phyloP scores from a whole-genome alignment of 2,797 vertebrate genomes.

The Ctenochaetus hawaiiensis region DNA sequence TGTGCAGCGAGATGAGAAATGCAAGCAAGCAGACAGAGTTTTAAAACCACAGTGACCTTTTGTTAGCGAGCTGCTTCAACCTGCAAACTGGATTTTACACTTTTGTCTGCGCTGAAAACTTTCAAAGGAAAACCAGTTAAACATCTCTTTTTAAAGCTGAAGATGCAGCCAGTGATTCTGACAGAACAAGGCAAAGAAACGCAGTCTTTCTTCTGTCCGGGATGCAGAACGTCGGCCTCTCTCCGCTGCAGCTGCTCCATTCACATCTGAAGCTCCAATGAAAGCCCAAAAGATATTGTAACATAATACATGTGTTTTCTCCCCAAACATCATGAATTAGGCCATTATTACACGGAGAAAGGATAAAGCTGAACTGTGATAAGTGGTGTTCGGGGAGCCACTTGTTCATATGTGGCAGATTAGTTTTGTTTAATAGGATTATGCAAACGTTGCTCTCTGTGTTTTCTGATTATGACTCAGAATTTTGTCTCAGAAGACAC shows the following conservation, averaged over 20 bases:
- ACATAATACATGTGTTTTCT: slow-evolving; percentile 49
- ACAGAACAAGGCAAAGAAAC: slow-evolving; percentile 38
- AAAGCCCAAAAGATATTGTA: slow-evolving; percentile 40
- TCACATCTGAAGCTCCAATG: slow-evolving; percentile 42
- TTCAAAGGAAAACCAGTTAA: slow-evolving; percentile 45
- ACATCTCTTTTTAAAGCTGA: slow-evolving; percentile 26
- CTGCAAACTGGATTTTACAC: slow-evolving; percentile 68
- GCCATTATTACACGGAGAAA: slow-evolving; percentile 41
- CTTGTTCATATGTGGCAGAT: slow-evolving; percentile 49
- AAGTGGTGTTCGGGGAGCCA: slow-evolving; percentile 29
- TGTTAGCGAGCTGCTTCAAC: slow-evolving; percentile 44
- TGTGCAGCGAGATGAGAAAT: slow-evolving; percentile 43
- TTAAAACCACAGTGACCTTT: slow-evolving; percentile 70
- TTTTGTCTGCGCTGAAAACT: slow-evolving; percentile 64
- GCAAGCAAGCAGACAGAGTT: slow-evolving; percentile 54
- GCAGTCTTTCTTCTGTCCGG: slow-evolving; percentile 30
- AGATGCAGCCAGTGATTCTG: slow-evolving; percentile 40
- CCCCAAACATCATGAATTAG: slow-evolving; percentile 49
- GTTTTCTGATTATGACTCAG: slow-evolving; percentile 36
- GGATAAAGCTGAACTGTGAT: slow-evolving; percentile 21
- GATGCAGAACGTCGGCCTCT: slow-evolving; percentile 19
- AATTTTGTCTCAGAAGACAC: slow-evolving; percentile 18
- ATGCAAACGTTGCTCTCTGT: slow-evolving; percentile 45
- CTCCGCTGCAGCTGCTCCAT: slow-evolving; percentile 70
- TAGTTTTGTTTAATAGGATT: slow-evolving; percentile 61